These are phyloP conservation scores for Spinus olivaceus DNA, from an alignment of 2,797 vertebrate species.

Conservation along the genomic window DNA sequence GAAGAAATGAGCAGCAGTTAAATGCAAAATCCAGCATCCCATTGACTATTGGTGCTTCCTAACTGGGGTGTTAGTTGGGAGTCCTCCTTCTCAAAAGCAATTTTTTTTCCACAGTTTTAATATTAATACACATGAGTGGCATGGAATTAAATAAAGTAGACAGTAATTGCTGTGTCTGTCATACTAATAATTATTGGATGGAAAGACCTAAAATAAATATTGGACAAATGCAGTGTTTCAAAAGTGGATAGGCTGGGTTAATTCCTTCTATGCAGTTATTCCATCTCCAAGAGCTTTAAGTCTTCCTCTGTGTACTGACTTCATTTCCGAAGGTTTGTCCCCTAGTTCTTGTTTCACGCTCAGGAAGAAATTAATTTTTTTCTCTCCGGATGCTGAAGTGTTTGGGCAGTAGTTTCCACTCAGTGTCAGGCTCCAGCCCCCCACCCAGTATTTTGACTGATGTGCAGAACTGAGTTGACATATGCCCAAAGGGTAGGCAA, in stretches of 20 bases:
- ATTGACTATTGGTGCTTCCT: not conserved
- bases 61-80: not conserved
- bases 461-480: not conserved
- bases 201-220: conserved; percentile 28
- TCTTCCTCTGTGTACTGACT: not conserved
- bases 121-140: conserved; percentile 20
- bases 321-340: conserved; percentile 20
- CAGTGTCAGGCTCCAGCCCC: not conserved
- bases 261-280: not conserved
- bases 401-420: not conserved
- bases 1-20: not conserved
- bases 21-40: not conserved
- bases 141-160: conserved; percentile 44
- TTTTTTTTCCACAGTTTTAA: not conserved
- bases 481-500: not conserved
- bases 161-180: conserved; percentile 43
- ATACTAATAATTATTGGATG: conserved; percentile 29
- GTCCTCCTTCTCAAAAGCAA: not conserved
- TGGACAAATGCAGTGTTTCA: not conserved
- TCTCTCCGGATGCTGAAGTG: not conserved
- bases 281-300: not conserved
- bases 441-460: not conserved
- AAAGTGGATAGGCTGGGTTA: not conserved
- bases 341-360: not conserved
- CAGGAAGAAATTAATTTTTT: not conserved